Base-by-base conservation (phyloP, 2,113 vertebrate species). In the Gymnocephalus cernua region DNA sequence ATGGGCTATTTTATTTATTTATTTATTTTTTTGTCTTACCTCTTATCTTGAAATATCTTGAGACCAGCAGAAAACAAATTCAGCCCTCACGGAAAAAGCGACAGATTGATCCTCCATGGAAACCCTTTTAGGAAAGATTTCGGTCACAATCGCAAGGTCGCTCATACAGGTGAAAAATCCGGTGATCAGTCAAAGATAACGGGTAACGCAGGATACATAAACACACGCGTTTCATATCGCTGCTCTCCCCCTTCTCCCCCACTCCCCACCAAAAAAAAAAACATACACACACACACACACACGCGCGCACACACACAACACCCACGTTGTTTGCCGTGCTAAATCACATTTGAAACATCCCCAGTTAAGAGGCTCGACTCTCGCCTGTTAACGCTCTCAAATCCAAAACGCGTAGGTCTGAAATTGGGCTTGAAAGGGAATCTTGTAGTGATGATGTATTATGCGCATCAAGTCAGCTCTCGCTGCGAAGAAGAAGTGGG, bases 301-400 rank as follows among this genome's bases (percentile, higher is more conserved):
- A 18, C 77, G 8, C 50, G 15, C 74, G 2, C 59, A 32, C 76
- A 18, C 85, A 70, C 88, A 85, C 90, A 89, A 91, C 92, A 93
- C 93, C 93, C 93, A 93, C 93, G 91, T 92, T 93, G 91, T 89
- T 91, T 80, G 83, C 88, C 14, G 88, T 35, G 79, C 80, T 69
- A 86, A 86, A 89, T 91, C 87, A 88, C 89, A 91, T 92, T 80
- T 77, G 86, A 84, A 88, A 87, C 88, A 79, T 88, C 70, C 83
- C 67, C 58, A 53, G 54, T 79, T 57, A 53, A 64, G 69, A 88
- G 73, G 82, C 67, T 81, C 71, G 65, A 76, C 76, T 75, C 77
- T 84, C 50, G 76, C 62, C 81, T 32, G 12, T 84, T 79, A 78
- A 47, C 67, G 76, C 77, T 79, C 62, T 45, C 61, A 53, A 68